Percentiles rank a stretch among this genome's conserved stretches.
Conservation (phyloP, 2,888 invertebrate species). For the Vesta saturnalis region DNA sequence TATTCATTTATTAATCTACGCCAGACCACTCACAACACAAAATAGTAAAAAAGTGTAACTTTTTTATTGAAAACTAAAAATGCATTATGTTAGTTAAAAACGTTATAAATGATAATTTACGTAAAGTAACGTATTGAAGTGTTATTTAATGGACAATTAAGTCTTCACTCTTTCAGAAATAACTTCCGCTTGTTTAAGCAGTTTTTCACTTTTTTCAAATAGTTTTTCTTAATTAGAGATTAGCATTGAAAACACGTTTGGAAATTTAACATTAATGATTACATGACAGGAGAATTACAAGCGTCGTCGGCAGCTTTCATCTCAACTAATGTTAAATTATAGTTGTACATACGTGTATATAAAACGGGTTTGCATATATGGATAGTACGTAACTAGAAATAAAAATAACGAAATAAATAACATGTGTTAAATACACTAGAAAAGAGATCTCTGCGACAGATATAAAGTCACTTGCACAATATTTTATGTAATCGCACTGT, state of each 20-base stretch:
- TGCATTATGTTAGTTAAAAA: no score
- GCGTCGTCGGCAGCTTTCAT: conserved; percentile 19
- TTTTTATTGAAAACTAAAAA: no score
- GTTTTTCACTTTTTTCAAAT: neutral
- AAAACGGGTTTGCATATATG: conserved; percentile 25
- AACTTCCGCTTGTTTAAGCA: neutral
- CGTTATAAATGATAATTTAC: no score
- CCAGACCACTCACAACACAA: no score
- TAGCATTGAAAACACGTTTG: conserved; percentile 5
- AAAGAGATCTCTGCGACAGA: no score
- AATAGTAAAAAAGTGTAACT: no score
- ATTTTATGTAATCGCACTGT: neutral
- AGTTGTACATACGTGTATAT: conserved; percentile 2
- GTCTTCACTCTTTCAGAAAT: neutral
- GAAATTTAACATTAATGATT: conserved; percentile 22
- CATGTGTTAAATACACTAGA: conserved; percentile 15
- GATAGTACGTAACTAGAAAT: conserved; percentile 5
- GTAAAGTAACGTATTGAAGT: neutral
- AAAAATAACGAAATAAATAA: conserved; percentile 23
- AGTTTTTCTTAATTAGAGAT: neutral
- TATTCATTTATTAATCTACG: no score
- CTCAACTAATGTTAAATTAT: conserved; percentile 8
- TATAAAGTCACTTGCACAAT: neutral
- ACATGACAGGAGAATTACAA: conserved; percentile 21
- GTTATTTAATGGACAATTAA: neutral